Evolutionary conservation across 2,797 vertebrate genomes (phyloP).

Genomic region (Eleutherodactylus coqui): DNA sequence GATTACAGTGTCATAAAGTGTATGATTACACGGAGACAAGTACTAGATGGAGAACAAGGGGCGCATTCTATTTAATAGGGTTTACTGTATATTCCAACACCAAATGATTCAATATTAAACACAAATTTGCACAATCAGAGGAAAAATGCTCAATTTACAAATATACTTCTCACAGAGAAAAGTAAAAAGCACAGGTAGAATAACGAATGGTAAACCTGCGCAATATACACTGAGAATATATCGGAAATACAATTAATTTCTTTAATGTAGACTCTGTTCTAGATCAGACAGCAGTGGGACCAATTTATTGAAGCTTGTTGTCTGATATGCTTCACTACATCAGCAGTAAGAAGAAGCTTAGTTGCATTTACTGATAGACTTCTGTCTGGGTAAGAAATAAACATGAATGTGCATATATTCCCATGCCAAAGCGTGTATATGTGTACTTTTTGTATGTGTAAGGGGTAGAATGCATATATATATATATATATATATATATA

Average conservation of each 20-base stretch:
- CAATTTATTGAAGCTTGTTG: slow-evolving; percentile 20
- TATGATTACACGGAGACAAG: slow-evolving; percentile 25
- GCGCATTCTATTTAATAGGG: neutral
- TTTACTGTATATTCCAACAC: neutral
- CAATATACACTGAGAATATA: neutral
- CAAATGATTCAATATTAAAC: neutral
- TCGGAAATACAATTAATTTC: slow-evolving; percentile 14
- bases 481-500: neutral
- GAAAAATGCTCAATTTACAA: neutral
- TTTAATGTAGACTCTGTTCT: slow-evolving; percentile 1
- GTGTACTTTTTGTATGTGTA: too few relatives aligned
- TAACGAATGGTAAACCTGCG: neutral
- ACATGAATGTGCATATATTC: neutral
- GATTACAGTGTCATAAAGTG: slow-evolving; percentile 33
- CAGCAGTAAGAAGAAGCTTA: neutral
- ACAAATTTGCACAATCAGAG: neutral
- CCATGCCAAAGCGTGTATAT: neutral
- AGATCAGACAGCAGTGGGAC: slow-evolving; percentile 8
- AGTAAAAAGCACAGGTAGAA: neutral
- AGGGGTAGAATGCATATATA: neutral
- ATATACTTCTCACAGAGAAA: neutral
- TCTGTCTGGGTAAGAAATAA: neutral
- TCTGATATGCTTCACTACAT: slow-evolving; percentile 15
- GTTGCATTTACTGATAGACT: neutral
- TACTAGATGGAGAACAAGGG: neutral